A percentile compares a stretch with the other conserved stretches of the same genome.
Conservation (phyloP, 1,140 invertebrate genomes). For the Zaprionus inermis region DNA sequence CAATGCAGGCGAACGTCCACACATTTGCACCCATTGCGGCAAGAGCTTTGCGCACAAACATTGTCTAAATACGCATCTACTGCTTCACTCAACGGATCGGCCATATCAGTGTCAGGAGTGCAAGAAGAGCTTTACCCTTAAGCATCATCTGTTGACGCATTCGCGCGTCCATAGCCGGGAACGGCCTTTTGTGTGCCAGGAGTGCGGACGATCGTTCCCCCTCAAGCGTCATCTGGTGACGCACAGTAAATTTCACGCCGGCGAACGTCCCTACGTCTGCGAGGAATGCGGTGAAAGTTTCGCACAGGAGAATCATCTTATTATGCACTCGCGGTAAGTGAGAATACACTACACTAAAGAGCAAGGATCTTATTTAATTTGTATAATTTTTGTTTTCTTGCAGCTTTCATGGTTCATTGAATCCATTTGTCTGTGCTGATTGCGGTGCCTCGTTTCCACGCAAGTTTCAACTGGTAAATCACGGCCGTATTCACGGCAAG, state of each 20-base stretch:
- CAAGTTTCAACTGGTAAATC: slow-evolving; percentile 93
- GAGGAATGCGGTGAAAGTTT: slow-evolving; percentile 95
- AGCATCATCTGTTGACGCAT: slow-evolving; percentile 91
- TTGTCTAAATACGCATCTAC: slow-evolving; percentile 91
- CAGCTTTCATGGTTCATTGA: slow-evolving; percentile 91
- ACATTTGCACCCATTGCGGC: slow-evolving; percentile 92
- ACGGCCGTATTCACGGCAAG: slow-evolving; percentile 91
- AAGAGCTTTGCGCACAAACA: slow-evolving; percentile 94
- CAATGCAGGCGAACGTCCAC: slow-evolving; percentile 89
- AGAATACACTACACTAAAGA: neutral
- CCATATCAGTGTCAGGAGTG: slow-evolving; percentile 93
- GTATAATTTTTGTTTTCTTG: neutral
- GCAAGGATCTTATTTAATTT: neutral
- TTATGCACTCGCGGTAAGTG: slow-evolving; percentile 89
- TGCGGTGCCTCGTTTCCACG: slow-evolving; percentile 93
- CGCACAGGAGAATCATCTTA: slow-evolving; percentile 91
- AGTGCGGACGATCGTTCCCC: slow-evolving; percentile 92
- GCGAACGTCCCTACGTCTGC: slow-evolving; percentile 93
- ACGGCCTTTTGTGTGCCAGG: slow-evolving; percentile 91
- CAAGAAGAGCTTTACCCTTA: slow-evolving; percentile 94
- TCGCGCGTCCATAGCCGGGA: slow-evolving; percentile 91
- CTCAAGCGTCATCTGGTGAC: slow-evolving; percentile 92
- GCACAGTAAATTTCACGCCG: slow-evolving; percentile 94
- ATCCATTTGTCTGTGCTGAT: slow-evolving; percentile 92
- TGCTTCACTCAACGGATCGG: slow-evolving; percentile 91